Evolutionary conservation across 2,797 vertebrate genomes (phyloP), one percentile per base, ranked within the genome.

Genomic region (Tapirus indicus): DNA sequence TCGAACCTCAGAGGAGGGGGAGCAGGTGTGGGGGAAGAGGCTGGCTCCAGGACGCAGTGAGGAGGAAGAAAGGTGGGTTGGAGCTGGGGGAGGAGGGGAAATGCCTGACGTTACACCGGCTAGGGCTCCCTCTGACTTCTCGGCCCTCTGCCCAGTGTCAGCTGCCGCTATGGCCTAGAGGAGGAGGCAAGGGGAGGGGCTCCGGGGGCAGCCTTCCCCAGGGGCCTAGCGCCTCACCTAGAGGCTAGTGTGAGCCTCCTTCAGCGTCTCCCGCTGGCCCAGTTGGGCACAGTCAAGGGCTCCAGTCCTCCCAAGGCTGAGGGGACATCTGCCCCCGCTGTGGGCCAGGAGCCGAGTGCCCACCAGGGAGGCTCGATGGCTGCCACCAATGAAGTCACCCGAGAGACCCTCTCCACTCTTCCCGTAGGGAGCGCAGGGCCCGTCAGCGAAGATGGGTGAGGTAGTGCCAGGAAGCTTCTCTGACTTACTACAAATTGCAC

Each of bases 401-500:
- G 60, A 89, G 78, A 79, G 93, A 92, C 82, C 80, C 92, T 96
- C 83, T 80, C 83, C 79, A 88, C 88, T 95, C 58, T 83, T 96
- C 88, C 68, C 11, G 7, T 20, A 54, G 71, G 86, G 91, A 82
- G 96, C 95, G 91, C 58, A 96, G 95, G 88, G 90, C 95, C 94
- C 77, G 52, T 47, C 92, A 87, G 54, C 96, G 94, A 98, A 97
- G 97, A 97, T 21, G 47, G 97, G 84, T 7, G 80, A 98, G 97
- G 77, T 52, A 89, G 78, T 95, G 86, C 84, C 96, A 95, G 98
- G 96, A 98, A 97, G 96, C 97, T 96, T 94, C 97, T 94, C 83
- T 79, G 90, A 88, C 98, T 98, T 98, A 98, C 97, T 86, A 98
- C 98, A 98, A 97, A 98, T 97, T 97, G 98, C 84, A 92, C 97